Evolutionary conservation across 2,888 invertebrate genomes (phyloP).

Genomic region (Pseudolycoriella hygida): DNA sequence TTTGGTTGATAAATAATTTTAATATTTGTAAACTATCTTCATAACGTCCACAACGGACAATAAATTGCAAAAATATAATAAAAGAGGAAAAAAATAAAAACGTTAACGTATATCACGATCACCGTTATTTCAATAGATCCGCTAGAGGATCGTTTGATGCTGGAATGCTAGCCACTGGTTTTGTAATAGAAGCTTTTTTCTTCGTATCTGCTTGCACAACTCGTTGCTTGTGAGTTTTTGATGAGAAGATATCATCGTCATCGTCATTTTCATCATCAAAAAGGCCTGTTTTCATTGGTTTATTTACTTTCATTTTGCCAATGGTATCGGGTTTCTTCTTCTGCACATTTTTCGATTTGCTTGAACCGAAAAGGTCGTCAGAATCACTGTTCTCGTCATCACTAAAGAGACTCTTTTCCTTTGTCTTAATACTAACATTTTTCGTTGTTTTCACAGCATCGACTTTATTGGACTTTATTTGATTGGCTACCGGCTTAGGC

Average conservation of each 20-base stretch:
- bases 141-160: slow-evolving; percentile 4
- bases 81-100: background rate
- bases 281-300: background rate
- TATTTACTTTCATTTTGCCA: too few species aligned
- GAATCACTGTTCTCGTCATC: too few species aligned
- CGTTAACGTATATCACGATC: background rate
- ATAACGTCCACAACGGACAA: background rate
- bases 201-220: background rate
- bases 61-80: background rate
- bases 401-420: background rate
- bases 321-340: too few species aligned
- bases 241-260: slow-evolving; percentile 4
- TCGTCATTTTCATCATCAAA: slow-evolving; percentile 7
- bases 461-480: too few species aligned
- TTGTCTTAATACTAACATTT: background rate
- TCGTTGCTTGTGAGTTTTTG: background rate
- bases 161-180: background rate
- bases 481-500: too few species aligned
- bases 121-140: slow-evolving; percentile 4
- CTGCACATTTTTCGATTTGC: too few species aligned
- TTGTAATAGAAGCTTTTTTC: background rate
- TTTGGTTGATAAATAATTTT: too few species aligned
- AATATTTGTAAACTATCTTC: too few species aligned
- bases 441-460: background rate
- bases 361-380: too few species aligned